Evolutionary conservation across 2,113 vertebrate genomes (phyloP).

Genomic region (Dolichotis patagonum): DNA sequence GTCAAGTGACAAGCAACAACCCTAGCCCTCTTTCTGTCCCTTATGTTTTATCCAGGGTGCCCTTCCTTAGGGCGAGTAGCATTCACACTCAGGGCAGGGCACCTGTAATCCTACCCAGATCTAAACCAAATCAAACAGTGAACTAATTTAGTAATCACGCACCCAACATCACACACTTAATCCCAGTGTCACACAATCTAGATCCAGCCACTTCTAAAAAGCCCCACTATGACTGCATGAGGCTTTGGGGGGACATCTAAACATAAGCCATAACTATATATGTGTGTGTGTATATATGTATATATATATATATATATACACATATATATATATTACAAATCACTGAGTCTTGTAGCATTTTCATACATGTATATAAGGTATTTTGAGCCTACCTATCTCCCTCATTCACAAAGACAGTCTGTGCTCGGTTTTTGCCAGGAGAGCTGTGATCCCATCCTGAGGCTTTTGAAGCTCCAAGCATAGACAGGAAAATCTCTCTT

Average conservation of each 20-base stretch:
- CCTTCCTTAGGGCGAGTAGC: background rate
- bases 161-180: background rate
- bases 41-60: background rate
- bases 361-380: background rate
- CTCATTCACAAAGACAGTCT: background rate
- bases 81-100: background rate
- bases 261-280: no score
- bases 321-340: background rate
- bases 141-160: background rate
- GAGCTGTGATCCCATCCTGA: background rate
- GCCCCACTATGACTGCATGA: background rate
- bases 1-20: background rate
- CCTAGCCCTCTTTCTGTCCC: background rate
- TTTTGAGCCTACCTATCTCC: background rate
- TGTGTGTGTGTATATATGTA: background rate
- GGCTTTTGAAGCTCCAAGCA: background rate
- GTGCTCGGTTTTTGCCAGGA: background rate
- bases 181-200: background rate
- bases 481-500: slow-evolving; percentile 11
- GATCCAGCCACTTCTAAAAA: background rate
- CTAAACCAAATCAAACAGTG: background rate
- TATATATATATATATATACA: background rate
- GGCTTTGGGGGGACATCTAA: background rate
- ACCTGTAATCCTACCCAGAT: background rate
- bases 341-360: background rate